Evolutionary conservation across 2,888 invertebrate species (phyloP), one percentile per base, ranked within the genome.

Genomic region (Lysandra coridon): DNA sequence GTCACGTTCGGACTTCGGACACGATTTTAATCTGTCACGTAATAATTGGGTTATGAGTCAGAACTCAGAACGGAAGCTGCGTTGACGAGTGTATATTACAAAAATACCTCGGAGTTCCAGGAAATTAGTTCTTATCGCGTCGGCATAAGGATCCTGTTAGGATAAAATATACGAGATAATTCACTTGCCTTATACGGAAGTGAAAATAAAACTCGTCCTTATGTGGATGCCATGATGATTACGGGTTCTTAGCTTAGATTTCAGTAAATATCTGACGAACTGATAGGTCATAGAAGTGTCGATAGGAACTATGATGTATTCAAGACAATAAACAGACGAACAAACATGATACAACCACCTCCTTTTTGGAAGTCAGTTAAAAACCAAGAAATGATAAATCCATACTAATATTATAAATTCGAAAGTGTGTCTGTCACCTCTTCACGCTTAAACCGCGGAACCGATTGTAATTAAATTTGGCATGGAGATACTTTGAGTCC

Each of bases 21-120:
- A 69, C 69, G 69, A 69, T 69, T 69, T 5, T 5, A 37, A 69
- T 69, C 69, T 5, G 69, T 69, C 69, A 37, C 69, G 69, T 69
- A 69, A 33, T 69, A 33, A 69, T 69, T 69, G 17, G 33, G 33
- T 37, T 69, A 69, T 69, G 69, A 33, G 33, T 69, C 30, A 33
- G 23, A 23, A 23, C 40, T 40, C 44, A 44, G 33, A 17, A 69
- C 69, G 69, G 69, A 69, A 69, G 69, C 69, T 37, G 33, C 14
- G 69, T 69, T 33, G 69, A 69, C 69, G 33, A 17, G 37, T 30
- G 64, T 23, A 30, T 17, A 4, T 57, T 57, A n/a, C 53, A 57
- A 49, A 49, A 49, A 49, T 49, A 12, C 49, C 49, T 49, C 12
- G 57, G 14, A 17, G 57, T 17, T 17, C 3, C 57, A 57, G 4